Conservation (phyloP, 2,888 invertebrate genomes). For the Cordylochernes scorpioides region DNA sequence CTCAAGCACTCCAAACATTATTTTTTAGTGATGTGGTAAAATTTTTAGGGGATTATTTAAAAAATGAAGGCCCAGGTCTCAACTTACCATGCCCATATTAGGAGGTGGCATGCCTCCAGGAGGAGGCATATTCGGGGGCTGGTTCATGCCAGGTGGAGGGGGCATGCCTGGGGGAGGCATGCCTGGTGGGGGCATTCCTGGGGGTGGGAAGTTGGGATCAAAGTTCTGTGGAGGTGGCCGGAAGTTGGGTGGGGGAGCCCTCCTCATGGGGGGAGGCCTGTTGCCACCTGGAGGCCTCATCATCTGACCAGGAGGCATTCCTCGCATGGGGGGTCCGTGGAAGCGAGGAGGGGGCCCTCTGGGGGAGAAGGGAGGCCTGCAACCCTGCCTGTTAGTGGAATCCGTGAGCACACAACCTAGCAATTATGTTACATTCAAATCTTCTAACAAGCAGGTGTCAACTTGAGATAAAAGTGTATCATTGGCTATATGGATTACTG, state of each 20-base stretch:
- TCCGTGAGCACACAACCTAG: no score
- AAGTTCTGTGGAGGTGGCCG: conserved; percentile 28
- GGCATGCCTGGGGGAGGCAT: conserved; percentile 21
- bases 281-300: conserved; percentile 5
- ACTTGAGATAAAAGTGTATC: no score
- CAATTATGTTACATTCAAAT: no score
- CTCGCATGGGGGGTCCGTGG: not conserved
- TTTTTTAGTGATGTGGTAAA: no score
- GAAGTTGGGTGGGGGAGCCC: conserved; percentile 3
- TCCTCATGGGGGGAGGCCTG: conserved; percentile 1
- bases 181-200: conserved; percentile 22
- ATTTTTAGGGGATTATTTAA: no score
- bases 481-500: no score
- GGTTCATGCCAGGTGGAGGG: conserved; percentile 29
- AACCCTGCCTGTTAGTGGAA: no score
- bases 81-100: conserved; percentile 4
- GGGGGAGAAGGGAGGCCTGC: not conserved
- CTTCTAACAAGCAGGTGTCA: no score
- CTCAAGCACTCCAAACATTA: no score
- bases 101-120: conserved; percentile 6
- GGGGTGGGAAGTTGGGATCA: conserved; percentile 42
- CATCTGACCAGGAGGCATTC: conserved; percentile 19
- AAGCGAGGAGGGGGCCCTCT: conserved; percentile 1
- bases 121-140: conserved; percentile 17
- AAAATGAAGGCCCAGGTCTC: not conserved